Conservation (phyloP, 1,140 invertebrate genomes). For the Liolophura sinensis region DNA sequence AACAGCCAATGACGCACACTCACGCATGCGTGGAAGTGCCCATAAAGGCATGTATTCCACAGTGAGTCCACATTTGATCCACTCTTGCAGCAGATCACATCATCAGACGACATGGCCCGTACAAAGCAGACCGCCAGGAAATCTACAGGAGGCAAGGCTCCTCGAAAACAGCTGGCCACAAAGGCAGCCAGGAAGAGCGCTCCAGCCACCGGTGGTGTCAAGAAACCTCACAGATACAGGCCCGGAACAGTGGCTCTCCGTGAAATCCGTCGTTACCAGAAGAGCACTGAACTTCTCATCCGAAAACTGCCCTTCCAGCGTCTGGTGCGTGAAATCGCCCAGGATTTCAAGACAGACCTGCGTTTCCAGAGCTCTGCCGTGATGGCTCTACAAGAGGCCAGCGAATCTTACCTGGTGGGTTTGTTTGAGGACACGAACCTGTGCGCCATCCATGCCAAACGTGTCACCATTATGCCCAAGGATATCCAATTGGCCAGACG, state of each 20-base stretch:
- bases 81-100: too few relatives aligned
- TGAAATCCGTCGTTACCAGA: slow-evolving; percentile 83
- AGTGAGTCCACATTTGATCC: too few relatives aligned
- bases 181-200: slow-evolving; percentile 66
- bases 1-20: too few relatives aligned
- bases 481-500: slow-evolving; percentile 74
- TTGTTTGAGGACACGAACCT: slow-evolving; percentile 91
- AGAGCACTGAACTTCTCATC: slow-evolving; percentile 76
- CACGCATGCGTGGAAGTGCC: too few relatives aligned
- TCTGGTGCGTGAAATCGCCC: slow-evolving; percentile 80
- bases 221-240: too few relatives aligned
- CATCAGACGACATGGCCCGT: slow-evolving; percentile 59
- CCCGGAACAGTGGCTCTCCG: slow-evolving; percentile 78
- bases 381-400: slow-evolving; percentile 72
- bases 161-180: slow-evolving; percentile 57
- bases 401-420: slow-evolving; percentile 84
- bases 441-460: slow-evolving; percentile 86
- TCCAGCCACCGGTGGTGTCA: slow-evolving; percentile 61
- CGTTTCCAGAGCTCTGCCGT: slow-evolving; percentile 63
- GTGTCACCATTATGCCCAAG: slow-evolving; percentile 94
- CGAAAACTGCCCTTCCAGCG: slow-evolving; percentile 83
- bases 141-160: slow-evolving; percentile 58
- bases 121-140: slow-evolving; percentile 80
- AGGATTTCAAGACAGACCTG: slow-evolving; percentile 70
- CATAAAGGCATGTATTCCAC: too few relatives aligned